A percentile compares a stretch with the other conserved stretches of the same genome.
These are phyloP conservation scores for Rotaria magnacalcarata DNA, from an alignment of 2,888 invertebrate species.

Conservation along the genomic window DNA sequence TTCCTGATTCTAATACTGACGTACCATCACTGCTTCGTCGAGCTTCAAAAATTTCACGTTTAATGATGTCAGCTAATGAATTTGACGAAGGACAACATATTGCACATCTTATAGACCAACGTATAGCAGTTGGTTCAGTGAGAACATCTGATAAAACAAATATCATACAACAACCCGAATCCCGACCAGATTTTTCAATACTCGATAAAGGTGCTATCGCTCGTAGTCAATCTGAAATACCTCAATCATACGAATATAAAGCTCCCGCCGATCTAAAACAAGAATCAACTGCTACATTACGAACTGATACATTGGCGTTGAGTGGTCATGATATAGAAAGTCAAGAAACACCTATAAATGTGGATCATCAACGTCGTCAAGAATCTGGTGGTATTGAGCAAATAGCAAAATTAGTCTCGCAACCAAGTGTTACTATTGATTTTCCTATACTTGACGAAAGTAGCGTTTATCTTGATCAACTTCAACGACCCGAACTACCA, in stretches of 20 bases:
- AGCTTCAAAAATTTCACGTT: neutral
- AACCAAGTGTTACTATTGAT: neutral
- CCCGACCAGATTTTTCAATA: no score
- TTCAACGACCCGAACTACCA: neutral
- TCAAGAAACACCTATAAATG: neutral
- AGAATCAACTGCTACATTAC: neutral
- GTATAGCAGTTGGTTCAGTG: neutral
- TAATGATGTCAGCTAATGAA: neutral
- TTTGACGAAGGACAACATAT: neutral
- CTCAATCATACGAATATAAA: neutral
- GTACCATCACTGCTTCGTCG: no score
- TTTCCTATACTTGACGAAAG: neutral
- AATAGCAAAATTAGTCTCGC: neutral
- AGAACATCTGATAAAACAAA: neutral
- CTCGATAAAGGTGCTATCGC: no score
- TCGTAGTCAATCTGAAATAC: neutral
- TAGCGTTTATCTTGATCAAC: neutral
- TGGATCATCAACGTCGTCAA: neutral
- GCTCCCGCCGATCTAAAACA: neutral
- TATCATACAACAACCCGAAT: no score
- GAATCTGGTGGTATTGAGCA: neutral
- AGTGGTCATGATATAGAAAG: neutral
- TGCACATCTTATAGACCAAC: neutral
- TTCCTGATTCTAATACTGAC: no score
- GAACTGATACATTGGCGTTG: neutral